Base-by-base conservation (phyloP, 2,113 vertebrate genomes). In the Callionymus lyra region DNA sequence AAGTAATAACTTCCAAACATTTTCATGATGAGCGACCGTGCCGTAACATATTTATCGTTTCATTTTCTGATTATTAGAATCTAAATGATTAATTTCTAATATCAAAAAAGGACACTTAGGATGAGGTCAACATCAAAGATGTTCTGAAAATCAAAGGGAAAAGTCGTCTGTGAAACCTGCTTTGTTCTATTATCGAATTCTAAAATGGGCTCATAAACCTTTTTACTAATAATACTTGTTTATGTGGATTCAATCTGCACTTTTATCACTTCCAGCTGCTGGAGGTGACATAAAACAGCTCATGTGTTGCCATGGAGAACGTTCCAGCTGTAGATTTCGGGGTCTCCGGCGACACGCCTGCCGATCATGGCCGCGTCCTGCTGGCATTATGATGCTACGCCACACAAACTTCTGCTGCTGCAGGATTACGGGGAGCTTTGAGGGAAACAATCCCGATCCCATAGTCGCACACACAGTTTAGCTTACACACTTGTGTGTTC, bases 341-440 rank as follows among this genome's bases (percentile, higher is more conserved):
- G n/a, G n/a, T n/a, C n/a, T n/a, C n/a, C 2, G 17, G 37, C 45
- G 47, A 34, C 38, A 46, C 4, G 36, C n/a, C 39, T 34, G 36
- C 36, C 12, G 16, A 47, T 18, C 16, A 38, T 9, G 1, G n/a
- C 11, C 12, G 42, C 1, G 1, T 46, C 46, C 38, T 6, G 33
- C 16, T 65, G 53, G 53, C 50, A 58, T 55, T 47, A 54, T 4
- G 10, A 51, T 44, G 58, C 57, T 50, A 42, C 56, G 18, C 33
- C 12, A 41, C 45, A 64, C 50, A 35, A 39, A 37, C 44, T 47
- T 44, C 42, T 36, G 21, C 32, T 47, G 50, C 36, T 31, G 39
- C 50, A 47, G 65, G 63, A 72, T 74, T 65, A 72, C 17, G 27
- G 50, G 16, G 21, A 51, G 55, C 51, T 50, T 1, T 8, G 53